Evolutionary conservation across 2,113 vertebrate genomes (phyloP), one percentile per base, ranked within the genome.

Genomic region (Rafetus swinhoei): DNA sequence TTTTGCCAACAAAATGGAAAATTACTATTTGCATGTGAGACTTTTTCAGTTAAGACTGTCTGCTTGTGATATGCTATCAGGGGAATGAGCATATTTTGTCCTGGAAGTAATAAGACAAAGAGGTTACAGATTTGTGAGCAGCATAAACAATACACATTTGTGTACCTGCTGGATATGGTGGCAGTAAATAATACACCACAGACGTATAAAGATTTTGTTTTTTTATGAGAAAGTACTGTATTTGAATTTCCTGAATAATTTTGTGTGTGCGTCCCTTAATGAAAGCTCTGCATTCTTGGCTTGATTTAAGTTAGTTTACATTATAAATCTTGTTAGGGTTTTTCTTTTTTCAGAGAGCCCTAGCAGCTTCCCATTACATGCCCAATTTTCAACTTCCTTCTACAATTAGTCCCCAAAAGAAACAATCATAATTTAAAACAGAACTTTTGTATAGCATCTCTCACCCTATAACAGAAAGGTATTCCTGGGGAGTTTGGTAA

Each of bases 151-250:
- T 59, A 54, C 2, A 39, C 45, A 74, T 35, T 22, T 59, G 19
- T 72, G 25, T 27, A 5, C 45, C 45, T 77, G 56, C 39, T 21
- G 45, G 55, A 3, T 8, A 2, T 53, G 45, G 53, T 56, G 59
- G 27, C 2, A 54, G 7, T 9, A 27, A 19, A 53, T 32, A 50
- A 29, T 2, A 3, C 9, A n/a, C 18, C n/a, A 69, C 0, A 12
- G 13, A 77, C 27, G 45, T 27, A 50, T 13, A 25, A 50, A 45
- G 5, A 65, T 21, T 45, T 45, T 45, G 45, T 4, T 45, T 45
- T 45, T 45, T 6, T 45, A 76, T 0, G 56, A 7, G 9, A 32
- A 6, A 87, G n/a, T 0, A 59, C 5, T 1, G 0, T 0, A 7
- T n/a, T 69, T 45, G 25, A 54, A 22, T 74, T 82, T 86, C 54